Evolutionary conservation across 2,888 invertebrate species (phyloP), one percentile per base, ranked within the genome.

Genomic region (Dorcus parallelipipedus): DNA sequence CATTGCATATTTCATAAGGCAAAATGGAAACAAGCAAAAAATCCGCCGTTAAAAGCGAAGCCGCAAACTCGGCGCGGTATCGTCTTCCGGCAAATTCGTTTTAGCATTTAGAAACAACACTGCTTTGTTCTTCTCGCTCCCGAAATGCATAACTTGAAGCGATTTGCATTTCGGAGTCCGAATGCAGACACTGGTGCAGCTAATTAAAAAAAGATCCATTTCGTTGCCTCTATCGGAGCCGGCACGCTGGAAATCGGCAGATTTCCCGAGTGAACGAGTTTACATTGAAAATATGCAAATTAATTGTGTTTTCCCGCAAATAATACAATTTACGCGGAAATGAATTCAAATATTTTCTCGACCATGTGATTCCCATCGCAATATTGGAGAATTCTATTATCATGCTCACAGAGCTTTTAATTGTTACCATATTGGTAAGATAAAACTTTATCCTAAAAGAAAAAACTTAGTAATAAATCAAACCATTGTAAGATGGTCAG

Each of bases 321-420:
- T 45, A 45, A 45, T 45, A 20, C 45, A 45, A 45, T 45, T 45
- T 45, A 45, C 45, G 9, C 45, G 23, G 45, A 45, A 45, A 45
- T 45, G 45, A 45, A 45, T 45, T 45, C 45, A 23, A 45, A 20
- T 45, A 45, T 45, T 45, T 45, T 23, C 20, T 45, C 23, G 45
- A 45, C 45, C 45, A 23, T 45, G 20, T 20, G 43, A 43, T 20
- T 43, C 17, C n/a, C 43, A 17, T 20, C 43, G 43, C 23, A 45
- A 45, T 45, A 33, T 33, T 5, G 26, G 7, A 7, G 26, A 33
- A 33, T 6, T 33, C 7, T 6, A 33, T 33, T 33, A 33, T 33
- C 26, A 33, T 33, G 3, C 3, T 2, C 20, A 20, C 20, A 20
- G 20, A 20, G 20, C 14, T 20, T 20, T 20, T 20, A 20, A 2